Percentiles rank a stretch among this genome's conserved stretches.
Conservation (phyloP, 2,888 invertebrate genomes). For the Microctonus aethiopoides region DNA sequence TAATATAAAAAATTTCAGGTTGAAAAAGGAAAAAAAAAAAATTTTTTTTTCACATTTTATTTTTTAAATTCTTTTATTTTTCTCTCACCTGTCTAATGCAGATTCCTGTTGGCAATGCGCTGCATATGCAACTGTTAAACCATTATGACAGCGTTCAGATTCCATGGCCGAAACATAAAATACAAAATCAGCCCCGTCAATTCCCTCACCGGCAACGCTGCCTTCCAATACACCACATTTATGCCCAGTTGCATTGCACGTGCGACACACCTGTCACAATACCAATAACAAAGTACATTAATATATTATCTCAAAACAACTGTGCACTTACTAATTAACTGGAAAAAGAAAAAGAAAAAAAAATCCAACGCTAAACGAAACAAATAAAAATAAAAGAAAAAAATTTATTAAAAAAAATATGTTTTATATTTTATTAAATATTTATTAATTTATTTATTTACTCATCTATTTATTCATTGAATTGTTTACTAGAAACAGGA, state of each 20-base stretch:
- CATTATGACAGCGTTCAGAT: slow-evolving; percentile 91
- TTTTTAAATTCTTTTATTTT: not conserved
- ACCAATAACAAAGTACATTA: slow-evolving; percentile 3
- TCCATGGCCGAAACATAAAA: slow-evolving; percentile 96
- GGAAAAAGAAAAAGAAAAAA: too few relatives aligned
- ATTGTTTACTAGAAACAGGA: too few relatives aligned
- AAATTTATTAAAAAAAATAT: too few relatives aligned
- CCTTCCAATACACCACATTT: slow-evolving; percentile 75
- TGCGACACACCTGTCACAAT: slow-evolving; percentile 79
- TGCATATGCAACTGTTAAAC: slow-evolving; percentile 95
- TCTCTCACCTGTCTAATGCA: slow-evolving; percentile 85
- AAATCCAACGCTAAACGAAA: too few relatives aligned
- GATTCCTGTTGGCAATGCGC: slow-evolving; percentile 98
- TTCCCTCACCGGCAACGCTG: slow-evolving; percentile 74
- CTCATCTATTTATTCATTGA: too few relatives aligned
- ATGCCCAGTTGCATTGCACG: slow-evolving; percentile 88
- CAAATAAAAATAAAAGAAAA: too few relatives aligned
- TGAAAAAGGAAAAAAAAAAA: too few relatives aligned
- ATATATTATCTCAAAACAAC: not conserved
- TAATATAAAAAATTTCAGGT: too few relatives aligned
- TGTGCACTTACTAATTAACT: not conserved
- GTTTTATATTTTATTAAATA: too few relatives aligned
- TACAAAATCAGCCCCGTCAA: slow-evolving; percentile 90
- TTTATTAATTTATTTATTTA: too few relatives aligned
- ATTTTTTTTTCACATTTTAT: not conserved